Evolutionary conservation across 2,113 vertebrate species (phyloP).

Genomic region (Stigmatopora argus): DNA sequence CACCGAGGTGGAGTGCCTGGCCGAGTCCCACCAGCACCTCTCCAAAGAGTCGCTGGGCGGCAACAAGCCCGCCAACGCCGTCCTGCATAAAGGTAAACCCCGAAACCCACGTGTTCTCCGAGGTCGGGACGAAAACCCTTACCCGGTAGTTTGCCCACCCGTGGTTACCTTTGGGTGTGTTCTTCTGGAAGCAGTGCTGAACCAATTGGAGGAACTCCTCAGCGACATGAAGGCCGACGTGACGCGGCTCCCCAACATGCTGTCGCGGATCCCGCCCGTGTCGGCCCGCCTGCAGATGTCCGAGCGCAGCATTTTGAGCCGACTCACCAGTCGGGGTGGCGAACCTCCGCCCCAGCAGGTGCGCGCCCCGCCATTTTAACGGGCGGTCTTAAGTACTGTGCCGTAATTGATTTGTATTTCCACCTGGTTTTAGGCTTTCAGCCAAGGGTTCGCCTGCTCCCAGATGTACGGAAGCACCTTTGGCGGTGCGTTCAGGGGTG

Average conservation of each 20-base stretch:
- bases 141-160: too few species aligned
- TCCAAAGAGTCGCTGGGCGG: conserved; percentile 96
- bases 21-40: conserved; percentile 96
- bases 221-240: conserved; percentile 98
- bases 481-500: conserved; percentile 83
- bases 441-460: conserved; percentile 84
- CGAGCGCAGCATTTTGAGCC: conserved; percentile 91
- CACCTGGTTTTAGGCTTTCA: conserved; percentile 63
- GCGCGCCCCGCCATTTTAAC: not conserved
- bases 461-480: conserved; percentile 90
- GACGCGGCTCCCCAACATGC: conserved; percentile 92
- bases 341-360: conserved; percentile 88
- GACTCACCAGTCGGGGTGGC: conserved; percentile 86
- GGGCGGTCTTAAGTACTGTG: too few species aligned
- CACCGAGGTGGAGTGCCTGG: conserved; percentile 94
- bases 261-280: conserved; percentile 91
- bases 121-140: too few species aligned
- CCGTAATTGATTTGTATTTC: not conserved
- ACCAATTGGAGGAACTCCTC: conserved; percentile 95
- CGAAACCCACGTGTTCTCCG: not conserved
- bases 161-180: too few species aligned
- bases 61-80: conserved; percentile 94
- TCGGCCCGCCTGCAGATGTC: conserved; percentile 96
- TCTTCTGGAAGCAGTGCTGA: conserved; percentile 75
- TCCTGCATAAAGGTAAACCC: conserved; percentile 89